Conservation (phyloP, 2,113 vertebrate species). For the Syrmaticus mikado region DNA sequence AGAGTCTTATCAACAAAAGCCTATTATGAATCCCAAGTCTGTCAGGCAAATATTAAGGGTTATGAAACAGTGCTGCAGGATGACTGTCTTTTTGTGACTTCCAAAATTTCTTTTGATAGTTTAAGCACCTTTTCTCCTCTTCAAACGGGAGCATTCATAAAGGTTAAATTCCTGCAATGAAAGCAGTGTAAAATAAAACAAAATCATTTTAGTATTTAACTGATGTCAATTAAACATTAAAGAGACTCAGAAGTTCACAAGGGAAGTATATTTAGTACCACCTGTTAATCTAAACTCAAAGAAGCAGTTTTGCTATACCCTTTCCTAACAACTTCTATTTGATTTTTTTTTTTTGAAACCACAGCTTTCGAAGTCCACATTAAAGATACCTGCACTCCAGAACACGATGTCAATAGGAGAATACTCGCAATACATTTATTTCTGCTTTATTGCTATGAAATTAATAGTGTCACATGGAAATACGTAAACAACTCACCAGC, state of each 20-base stretch:
- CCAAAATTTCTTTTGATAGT: background rate
- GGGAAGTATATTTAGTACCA: background rate
- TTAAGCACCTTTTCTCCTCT: background rate
- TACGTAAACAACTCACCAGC: background rate
- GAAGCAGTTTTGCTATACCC: background rate
- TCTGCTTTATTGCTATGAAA: background rate
- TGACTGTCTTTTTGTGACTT: background rate
- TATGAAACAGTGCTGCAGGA: background rate
- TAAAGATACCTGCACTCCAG: background rate
- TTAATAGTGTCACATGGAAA: background rate
- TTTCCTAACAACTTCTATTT: background rate
- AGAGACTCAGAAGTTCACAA: background rate
- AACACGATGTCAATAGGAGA: background rate
- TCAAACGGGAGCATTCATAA: background rate
- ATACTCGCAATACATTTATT: background rate
- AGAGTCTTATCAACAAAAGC: conserved; percentile 45
- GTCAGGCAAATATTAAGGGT: conserved; percentile 7
- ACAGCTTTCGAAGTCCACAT: background rate
- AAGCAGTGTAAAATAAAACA: background rate
- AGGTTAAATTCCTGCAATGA: background rate
- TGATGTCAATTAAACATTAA: background rate
- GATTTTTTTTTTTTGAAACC: background rate
- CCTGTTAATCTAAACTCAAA: background rate
- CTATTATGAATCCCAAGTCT: conserved; percentile 25
- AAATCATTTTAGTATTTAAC: background rate